A percentile compares a stretch with the other conserved stretches of the same genome.
These are phyloP conservation scores for Meteorus colon DNA, from an alignment of 2,888 invertebrate genomes.

Conservation along the genomic window DNA sequence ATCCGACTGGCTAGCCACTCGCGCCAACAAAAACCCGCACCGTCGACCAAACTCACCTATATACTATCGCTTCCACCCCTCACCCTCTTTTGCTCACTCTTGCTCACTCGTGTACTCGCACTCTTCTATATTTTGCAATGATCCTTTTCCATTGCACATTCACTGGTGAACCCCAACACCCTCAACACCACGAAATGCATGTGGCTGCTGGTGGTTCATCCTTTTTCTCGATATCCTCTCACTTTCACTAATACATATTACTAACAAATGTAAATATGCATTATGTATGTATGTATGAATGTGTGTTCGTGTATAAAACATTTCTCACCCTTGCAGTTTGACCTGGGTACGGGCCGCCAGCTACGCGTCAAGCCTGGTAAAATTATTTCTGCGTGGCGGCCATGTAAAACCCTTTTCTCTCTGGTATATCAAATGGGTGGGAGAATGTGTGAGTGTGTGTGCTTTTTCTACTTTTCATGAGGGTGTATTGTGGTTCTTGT, in stretches of 20 bases:
- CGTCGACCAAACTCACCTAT: constrained; percentile 64
- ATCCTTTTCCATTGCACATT: constrained; percentile 46
- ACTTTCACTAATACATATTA: constrained; percentile 41
- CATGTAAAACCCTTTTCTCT: constrained; percentile 6
- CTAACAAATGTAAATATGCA: neutral
- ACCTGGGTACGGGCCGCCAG: constrained; percentile 52
- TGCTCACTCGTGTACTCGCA: constrained; percentile 41
- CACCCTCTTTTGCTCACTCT: constrained; percentile 28
- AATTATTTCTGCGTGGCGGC: constrained; percentile 57
- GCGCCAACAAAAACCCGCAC: constrained; percentile 73
- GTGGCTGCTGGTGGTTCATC: constrained; percentile 30
- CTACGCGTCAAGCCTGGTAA: constrained; percentile 63
- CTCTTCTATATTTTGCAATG: constrained; percentile 28
- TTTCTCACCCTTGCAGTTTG: constrained; percentile 36
- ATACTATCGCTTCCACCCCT: constrained; percentile 39
- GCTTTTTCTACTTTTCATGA: neutral
- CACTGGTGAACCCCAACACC: constrained; percentile 71
- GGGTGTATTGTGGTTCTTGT: neutral
- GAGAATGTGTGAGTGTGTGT: too few species aligned
- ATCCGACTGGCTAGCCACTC: constrained; percentile 73
- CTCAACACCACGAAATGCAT: constrained; percentile 69
- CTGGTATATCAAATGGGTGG: too few species aligned
- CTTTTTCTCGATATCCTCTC: constrained; percentile 35
- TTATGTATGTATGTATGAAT: neutral
- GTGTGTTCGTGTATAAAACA: neutral